These are phyloP conservation scores for Patiria miniata DNA, from an alignment of 35 echinoderm and acorn worm genomes.

Conservation along the genomic window DNA sequence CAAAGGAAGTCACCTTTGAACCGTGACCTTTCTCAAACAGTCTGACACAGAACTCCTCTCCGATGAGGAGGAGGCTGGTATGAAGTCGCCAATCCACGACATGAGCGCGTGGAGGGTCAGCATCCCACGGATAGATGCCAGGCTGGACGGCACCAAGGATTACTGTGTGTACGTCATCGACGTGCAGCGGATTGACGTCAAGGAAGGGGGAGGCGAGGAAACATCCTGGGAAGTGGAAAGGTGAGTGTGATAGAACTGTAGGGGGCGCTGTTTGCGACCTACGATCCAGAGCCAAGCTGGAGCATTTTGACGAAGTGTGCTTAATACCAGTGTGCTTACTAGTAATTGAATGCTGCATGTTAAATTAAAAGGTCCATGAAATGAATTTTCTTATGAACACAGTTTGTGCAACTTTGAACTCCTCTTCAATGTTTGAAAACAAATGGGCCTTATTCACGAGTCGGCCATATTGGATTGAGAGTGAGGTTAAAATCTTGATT, in stretches of 20 bases:
- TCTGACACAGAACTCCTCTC: slow-evolving; percentile 58
- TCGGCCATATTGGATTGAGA: no score
- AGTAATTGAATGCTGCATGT: no score
- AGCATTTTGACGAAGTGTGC: no score
- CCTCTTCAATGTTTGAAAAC: no score
- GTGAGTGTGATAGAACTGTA: slow-evolving; percentile 18
- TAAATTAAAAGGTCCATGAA: no score
- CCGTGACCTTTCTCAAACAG: slow-evolving; percentile 27
- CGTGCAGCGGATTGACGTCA: slow-evolving; percentile 87
- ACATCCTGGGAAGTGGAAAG: slow-evolving; percentile 93
- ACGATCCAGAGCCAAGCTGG: no score
- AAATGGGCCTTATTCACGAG: no score
- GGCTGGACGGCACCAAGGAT: slow-evolving; percentile 66
- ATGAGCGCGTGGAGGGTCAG: slow-evolving; percentile 88
- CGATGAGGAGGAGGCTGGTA: slow-evolving; percentile 46
- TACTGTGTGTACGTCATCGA: slow-evolving; percentile 78
- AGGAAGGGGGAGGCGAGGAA: slow-evolving; percentile 60
- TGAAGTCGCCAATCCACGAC: slow-evolving; percentile 82
- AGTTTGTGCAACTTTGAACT: no score
- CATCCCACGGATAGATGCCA: slow-evolving; percentile 67
- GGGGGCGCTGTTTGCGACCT: no score
- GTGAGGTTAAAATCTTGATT: no score
- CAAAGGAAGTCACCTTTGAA: background rate
- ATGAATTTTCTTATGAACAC: no score
- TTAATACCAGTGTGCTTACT: no score